Evolutionary conservation across 2,888 invertebrate species (phyloP), one percentile per base, ranked within the genome.

Genomic region (Branchellion lobata): DNA sequence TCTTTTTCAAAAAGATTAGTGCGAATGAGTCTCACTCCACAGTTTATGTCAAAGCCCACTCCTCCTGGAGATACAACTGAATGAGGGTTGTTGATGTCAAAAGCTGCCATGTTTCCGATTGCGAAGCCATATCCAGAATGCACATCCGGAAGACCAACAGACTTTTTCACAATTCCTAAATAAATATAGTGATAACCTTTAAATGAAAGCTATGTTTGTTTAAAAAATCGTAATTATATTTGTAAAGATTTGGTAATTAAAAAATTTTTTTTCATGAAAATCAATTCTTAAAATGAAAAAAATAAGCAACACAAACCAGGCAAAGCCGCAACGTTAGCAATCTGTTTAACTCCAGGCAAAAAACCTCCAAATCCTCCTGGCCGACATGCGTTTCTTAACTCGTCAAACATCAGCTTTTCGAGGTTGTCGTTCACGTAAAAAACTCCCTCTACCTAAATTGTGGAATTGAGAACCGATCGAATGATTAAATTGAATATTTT

Each of bases 121-220:
- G 99, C 98, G 91, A 99, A 99, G 78, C 99, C 99, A 90, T 99
- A 99, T 24, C 99, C 99, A 2, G 97, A 95, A 88, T 98, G 98
- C 27, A 98, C 92, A 89, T 98, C 98, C 0, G 98, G 98, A 81
- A 98, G 89, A 1, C 97, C 98, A 80, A 98, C 92, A 0, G 97
- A 97, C 84, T 88, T 91, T 87, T 87, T 74, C 31, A 82, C 81
- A 29, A 79, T 61, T 36, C 77, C 77, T 77, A 24, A 51, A 11
- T 27, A 33, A n/a, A n/a, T n/a, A 51, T 14, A 51, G 21, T 51
- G 14, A 21, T 51, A 51, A 51, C 14, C 51, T 18, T 14, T 51
- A 21, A 51, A 18, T 51, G n/a, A n/a, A n/a, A n/a, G n/a, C n/a
- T n/a, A n/a, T n/a, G n/a, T n/a, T 40, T 40, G 14, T 40, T 40